phyloP scores from a whole-genome alignment of 1,140 invertebrate genomes.

The Drosophila neocordata region DNA sequence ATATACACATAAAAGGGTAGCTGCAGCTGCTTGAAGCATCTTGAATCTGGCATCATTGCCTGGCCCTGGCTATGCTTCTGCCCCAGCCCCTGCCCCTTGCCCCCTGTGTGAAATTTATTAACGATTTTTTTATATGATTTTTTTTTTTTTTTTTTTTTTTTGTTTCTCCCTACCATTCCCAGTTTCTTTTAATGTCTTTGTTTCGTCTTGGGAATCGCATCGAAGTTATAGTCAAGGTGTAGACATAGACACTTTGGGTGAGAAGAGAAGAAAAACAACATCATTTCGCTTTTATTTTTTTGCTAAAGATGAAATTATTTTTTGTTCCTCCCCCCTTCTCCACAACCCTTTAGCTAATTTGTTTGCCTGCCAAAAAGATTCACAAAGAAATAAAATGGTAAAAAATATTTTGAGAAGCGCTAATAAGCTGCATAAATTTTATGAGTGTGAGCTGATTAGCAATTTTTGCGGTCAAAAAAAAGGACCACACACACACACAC shows the following conservation, averaged over 20 bases:
- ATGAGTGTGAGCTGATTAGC: conserved; percentile 39
- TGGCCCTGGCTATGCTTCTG: conserved; percentile 19
- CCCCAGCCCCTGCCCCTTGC: conserved; percentile 19
- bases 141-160: conserved; percentile 41
- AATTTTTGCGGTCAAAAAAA: conserved; percentile 37
- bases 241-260: conserved; percentile 78
- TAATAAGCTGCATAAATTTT: conserved; percentile 72
- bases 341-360: conserved; percentile 63
- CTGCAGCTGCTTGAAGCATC: conserved; percentile 53
- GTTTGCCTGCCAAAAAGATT: conserved; percentile 68
- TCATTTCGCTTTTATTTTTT: conserved; percentile 59
- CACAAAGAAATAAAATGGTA: background rate
- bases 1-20: conserved; percentile 66
- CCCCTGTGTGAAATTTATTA: conserved; percentile 74
- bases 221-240: conserved; percentile 18
- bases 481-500: background rate
- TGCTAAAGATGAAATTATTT: conserved; percentile 66
- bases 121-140: conserved; percentile 76
- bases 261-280: conserved; percentile 24
- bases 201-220: conserved; percentile 41
- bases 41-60: conserved; percentile 6
- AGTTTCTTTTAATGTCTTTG: conserved; percentile 58
- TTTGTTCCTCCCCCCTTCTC: conserved; percentile 19
- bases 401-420: conserved; percentile 63
- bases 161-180: background rate